A percentile compares a stretch with the other conserved stretches of the same genome.
phyloP scores from a whole-genome alignment of 92 coral and sea anemone genomes.

The Bergia puertoricense region DNA sequence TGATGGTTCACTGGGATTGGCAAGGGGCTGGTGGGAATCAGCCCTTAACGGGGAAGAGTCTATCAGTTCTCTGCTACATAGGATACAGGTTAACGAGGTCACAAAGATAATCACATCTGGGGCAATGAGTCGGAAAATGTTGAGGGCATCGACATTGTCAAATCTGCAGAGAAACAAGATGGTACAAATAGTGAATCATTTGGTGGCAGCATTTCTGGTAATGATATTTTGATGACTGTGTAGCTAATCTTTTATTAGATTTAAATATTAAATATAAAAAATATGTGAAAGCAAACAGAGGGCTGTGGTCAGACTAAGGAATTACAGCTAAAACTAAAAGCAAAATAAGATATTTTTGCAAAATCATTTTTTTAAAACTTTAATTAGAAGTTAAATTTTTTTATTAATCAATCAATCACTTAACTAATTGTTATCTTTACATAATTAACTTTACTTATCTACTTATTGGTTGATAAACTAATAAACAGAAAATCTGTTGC shows the following conservation, averaged over 20 bases:
- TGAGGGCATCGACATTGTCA: conserved; percentile 85
- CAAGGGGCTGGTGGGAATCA: conserved; percentile 50
- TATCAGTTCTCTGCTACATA: conserved; percentile 72
- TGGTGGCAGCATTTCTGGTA: neutral
- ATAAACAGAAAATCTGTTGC: too few species aligned
- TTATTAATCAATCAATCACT: too few species aligned
- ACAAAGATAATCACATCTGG: conserved; percentile 88
- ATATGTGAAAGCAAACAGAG: too few species aligned
- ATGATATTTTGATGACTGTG: neutral
- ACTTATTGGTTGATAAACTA: too few species aligned
- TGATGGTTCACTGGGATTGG: conserved; percentile 49
- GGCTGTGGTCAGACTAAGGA: too few species aligned
- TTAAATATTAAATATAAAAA: too few species aligned
- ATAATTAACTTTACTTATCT: too few species aligned
- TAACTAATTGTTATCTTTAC: too few species aligned
- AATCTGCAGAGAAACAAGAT: conserved; percentile 60
- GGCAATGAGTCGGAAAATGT: conserved; percentile 76
- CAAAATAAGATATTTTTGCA: too few species aligned
- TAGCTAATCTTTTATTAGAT: neutral
- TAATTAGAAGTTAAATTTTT: too few species aligned
- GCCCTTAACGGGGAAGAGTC: conserved; percentile 60
- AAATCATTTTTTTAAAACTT: too few species aligned
- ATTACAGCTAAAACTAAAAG: too few species aligned
- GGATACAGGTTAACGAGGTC: conserved; percentile 71
- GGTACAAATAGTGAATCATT: neutral